Conservation (phyloP, 2,113 vertebrate genomes). For the Theristicus caerulescens region DNA sequence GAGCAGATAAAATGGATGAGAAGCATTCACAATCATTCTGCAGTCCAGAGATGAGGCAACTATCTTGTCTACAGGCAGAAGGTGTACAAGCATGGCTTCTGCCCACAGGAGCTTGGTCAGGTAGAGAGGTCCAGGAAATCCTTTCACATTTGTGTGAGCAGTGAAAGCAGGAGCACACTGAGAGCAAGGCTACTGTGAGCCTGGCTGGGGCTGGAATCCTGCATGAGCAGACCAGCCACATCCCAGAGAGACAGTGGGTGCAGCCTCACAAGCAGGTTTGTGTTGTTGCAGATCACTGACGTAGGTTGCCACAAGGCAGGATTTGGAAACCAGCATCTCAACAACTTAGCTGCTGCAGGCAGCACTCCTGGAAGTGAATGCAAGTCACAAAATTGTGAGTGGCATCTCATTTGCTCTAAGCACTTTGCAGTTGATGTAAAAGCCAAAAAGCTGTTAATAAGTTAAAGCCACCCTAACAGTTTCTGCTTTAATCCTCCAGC, state of each 20-base stretch:
- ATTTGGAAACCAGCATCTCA: not conserved
- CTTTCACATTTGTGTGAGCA: accelerated
- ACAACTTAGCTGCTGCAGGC: not conserved
- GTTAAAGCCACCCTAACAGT: not conserved
- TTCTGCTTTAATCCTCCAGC: not conserved
- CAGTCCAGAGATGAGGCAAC: not conserved
- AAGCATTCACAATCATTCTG: not conserved
- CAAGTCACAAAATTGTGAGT: not conserved
- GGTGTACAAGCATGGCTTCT: not conserved
- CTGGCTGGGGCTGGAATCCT: not conserved
- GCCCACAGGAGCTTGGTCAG: not conserved
- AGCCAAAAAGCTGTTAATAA: not conserved
- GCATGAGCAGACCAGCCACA: not conserved
- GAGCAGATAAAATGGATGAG: not conserved
- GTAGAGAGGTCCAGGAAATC: not conserved
- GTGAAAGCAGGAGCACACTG: not conserved
- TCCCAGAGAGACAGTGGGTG: not conserved
- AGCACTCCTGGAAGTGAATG: not conserved
- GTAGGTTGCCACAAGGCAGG: not conserved
- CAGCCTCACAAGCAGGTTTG: not conserved
- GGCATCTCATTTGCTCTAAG: not conserved
- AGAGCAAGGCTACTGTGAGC: not conserved
- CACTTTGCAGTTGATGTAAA: not conserved
- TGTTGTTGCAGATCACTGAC: not conserved
- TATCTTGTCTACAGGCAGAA: not conserved